phyloP scores from a whole-genome alignment of 2,113 vertebrate genomes.

The Blennius ocellaris region DNA sequence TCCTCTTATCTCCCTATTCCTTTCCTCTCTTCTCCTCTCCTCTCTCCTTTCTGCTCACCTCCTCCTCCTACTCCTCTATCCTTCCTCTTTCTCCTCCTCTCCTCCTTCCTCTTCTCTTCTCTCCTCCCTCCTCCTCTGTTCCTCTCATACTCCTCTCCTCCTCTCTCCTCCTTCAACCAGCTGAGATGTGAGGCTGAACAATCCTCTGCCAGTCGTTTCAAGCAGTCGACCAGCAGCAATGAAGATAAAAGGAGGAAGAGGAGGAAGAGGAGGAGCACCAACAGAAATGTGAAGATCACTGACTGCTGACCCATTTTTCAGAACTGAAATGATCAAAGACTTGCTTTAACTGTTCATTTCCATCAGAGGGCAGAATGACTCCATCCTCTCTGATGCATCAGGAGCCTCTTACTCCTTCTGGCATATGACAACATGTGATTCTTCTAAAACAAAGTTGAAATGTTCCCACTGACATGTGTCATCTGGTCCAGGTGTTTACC shows the following conservation, averaged over 20 bases:
- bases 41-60: too few species aligned
- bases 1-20: too few species aligned
- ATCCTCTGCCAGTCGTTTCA: conserved; percentile 31
- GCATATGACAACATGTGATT: not conserved
- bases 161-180: conserved; percentile 41
- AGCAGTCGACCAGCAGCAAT: conserved; percentile 3
- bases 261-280: conserved; percentile 37
- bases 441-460: not conserved
- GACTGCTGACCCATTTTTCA: conserved; percentile 57
- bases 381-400: conserved; percentile 1
- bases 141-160: not conserved
- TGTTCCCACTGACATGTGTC: not conserved
- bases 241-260: conserved; percentile 32
- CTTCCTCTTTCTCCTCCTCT: too few species aligned
- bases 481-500: not conserved
- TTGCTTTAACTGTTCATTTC: not conserved
- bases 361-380: not conserved
- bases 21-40: too few species aligned
- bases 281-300: conserved; percentile 18
- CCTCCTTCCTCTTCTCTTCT: conserved; percentile 23
- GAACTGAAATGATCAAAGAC: conserved; percentile 1
- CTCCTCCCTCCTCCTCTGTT: conserved; percentile 27
- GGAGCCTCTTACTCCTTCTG: not conserved
- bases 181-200: conserved; percentile 45
- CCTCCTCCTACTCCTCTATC: too few species aligned